phyloP scores from a whole-genome alignment of 2,113 vertebrate species.

The Pachyramphus minor region DNA sequence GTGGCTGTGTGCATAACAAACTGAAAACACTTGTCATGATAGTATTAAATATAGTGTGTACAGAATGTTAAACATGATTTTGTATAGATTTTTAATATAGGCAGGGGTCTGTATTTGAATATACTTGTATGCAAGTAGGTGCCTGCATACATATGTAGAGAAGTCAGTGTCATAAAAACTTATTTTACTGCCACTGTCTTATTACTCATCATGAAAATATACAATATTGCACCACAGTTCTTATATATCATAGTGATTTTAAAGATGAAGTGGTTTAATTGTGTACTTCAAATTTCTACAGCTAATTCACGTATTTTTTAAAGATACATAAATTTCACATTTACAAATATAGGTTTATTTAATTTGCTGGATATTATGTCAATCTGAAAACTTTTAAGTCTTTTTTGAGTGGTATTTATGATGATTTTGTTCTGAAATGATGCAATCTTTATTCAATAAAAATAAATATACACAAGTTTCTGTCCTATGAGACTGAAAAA shows the following conservation, averaged over 20 bases:
- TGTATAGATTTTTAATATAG: not conserved
- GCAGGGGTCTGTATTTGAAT: not conserved
- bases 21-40: not conserved
- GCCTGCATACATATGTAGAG: not conserved
- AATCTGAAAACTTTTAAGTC: not conserved
- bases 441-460: not conserved
- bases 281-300: not conserved
- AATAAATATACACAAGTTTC: not conserved
- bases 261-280: slow-evolving; percentile 34
- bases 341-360: slow-evolving; percentile 1
- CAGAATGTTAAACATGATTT: not conserved
- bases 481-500: not conserved
- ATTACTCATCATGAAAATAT: not conserved
- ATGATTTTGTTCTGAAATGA: slow-evolving; percentile 13
- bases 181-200: not conserved
- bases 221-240: not conserved
- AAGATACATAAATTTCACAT: slow-evolving; percentile 31
- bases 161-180: not conserved
- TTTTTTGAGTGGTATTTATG: not conserved
- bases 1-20: not conserved
- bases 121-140: not conserved
- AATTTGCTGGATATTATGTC: not conserved
- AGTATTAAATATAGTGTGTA: not conserved
- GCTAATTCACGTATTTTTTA: not conserved
- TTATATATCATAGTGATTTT: not conserved